A percentile compares a stretch with the other conserved stretches of the same genome.
Conservation (phyloP, 2,113 vertebrate species). For the Motacilla tschutschensis region DNA sequence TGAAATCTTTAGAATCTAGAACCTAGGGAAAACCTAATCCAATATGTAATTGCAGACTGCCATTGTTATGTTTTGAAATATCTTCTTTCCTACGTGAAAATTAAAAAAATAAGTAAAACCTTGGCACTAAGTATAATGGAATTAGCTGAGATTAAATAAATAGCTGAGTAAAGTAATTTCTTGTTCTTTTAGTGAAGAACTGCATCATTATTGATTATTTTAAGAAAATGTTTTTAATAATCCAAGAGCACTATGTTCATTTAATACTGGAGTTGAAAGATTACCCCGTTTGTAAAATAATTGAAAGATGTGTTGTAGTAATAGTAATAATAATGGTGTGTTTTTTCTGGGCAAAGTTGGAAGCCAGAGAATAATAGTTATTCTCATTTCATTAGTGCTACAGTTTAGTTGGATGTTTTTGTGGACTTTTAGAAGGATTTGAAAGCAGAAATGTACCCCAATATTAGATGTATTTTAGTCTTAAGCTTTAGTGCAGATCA, state of each 20-base stretch:
- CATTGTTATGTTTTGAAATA: slow-evolving; percentile 35
- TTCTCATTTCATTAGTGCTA: not conserved
- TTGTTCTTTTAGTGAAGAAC: not conserved
- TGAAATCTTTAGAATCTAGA: slow-evolving; percentile 48
- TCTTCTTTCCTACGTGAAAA: slow-evolving; percentile 38
- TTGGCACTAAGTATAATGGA: slow-evolving; percentile 23
- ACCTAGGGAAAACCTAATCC: slow-evolving; percentile 30
- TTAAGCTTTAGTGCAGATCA: not conserved
- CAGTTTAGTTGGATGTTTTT: not conserved
- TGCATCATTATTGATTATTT: not conserved
- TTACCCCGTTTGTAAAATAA: not conserved
- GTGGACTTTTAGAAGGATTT: not conserved
- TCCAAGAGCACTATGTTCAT: not conserved
- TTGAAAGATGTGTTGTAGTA: not conserved
- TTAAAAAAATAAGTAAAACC: slow-evolving; percentile 13
- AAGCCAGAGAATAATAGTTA: not conserved
- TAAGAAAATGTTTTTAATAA: slow-evolving; percentile 11
- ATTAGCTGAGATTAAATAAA: not conserved
- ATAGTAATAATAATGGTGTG: not conserved
- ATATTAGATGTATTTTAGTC: not conserved
- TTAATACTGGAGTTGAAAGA: not conserved
- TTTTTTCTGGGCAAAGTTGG: not conserved
- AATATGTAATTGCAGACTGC: slow-evolving; percentile 33
- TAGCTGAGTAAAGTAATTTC: not conserved
- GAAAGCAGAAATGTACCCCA: not conserved